These are phyloP conservation scores for Drosophila pegasa DNA, from an alignment of 2,888 invertebrate species.

Conservation along the genomic window DNA sequence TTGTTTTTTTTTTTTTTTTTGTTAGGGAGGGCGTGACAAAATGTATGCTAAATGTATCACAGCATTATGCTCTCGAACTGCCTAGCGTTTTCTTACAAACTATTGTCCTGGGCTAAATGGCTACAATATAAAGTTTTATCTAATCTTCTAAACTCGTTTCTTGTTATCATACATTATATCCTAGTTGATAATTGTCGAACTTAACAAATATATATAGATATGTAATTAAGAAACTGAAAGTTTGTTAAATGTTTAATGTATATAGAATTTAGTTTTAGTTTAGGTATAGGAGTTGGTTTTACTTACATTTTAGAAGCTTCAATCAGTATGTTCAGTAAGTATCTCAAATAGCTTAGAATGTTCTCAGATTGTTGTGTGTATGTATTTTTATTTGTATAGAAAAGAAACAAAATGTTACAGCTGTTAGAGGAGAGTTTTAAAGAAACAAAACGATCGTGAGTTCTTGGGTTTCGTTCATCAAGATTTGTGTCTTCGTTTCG, in stretches of 20 bases:
- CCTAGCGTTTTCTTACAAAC: conserved; percentile 75
- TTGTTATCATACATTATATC: conserved; percentile 23
- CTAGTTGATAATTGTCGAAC: conserved; percentile 14
- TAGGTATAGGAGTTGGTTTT: conserved; percentile 57
- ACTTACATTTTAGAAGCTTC: conserved; percentile 80
- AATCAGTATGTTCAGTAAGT: conserved; percentile 73
- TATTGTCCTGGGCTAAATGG: conserved; percentile 66
- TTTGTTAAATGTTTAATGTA: conserved; percentile 39
- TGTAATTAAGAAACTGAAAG: conserved; percentile 42
- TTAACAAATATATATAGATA: conserved; percentile 27
- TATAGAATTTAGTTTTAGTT: conserved; percentile 28
- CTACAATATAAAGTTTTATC: conserved; percentile 42
- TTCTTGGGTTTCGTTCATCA: conserved; percentile 19
- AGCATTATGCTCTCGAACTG: conserved; percentile 80
- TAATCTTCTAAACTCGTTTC: conserved; percentile 12
- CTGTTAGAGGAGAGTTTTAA: conserved; percentile 66
- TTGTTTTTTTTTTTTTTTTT: neutral
- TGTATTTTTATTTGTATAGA: conserved; percentile 52
- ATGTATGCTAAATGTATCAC: conserved; percentile 82
- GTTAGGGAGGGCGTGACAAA: conserved; percentile 26
- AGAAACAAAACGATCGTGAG: conserved; percentile 53
- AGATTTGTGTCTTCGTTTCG: conserved; percentile 7
- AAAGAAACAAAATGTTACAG: conserved; percentile 75
- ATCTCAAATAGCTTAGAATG: conserved; percentile 74
- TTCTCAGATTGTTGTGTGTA: conserved; percentile 69